Evolutionary conservation across 2,888 invertebrate species (phyloP), one percentile per base, ranked within the genome.

Genomic region (Nymphalis polychloros): DNA sequence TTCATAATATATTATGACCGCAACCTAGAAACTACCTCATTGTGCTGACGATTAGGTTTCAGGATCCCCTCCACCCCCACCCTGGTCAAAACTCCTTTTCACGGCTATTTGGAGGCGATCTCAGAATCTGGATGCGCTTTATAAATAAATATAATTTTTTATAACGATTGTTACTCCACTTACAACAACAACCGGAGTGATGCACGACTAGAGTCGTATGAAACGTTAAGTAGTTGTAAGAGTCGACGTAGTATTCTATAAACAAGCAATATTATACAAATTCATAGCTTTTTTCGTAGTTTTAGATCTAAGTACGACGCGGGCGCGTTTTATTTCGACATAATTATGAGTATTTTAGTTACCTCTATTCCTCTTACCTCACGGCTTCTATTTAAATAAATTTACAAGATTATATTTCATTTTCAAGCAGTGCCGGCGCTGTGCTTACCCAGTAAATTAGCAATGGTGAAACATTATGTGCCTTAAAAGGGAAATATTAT

Each of bases 1-100:
- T 68, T 68, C 60, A 31, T 57, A 16, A 69, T 63, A 67, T 67
- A 63, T 68, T 71, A 65, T 68, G 53, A 66, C 63, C 57, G 67
- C 72, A 72, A 72, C 70, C 72, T 69, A 67, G 67, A 55, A 72
- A 73, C 71, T 69, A 72, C 73, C 73, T 73, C 70, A 73, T 66
- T 69, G 63, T 72, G 64, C 59, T 63, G 47, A 6, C 50, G 60
- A 53, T 49, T 35, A 41, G 41, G 50, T 49, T 60, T 59, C 47
- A 46, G 64, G 67, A 17, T 52, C 47, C 20, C 61, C 64, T 61
- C 57, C 55, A 49, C 10, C 13, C 10, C 50, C 27, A 31, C 20
- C 35, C 16, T 41, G 27, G 8, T 20, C 20, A 49, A 16, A 59
- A 50, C 57, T 13, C 41, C 41, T 41, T 41, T 41, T 41, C 46